Conservation (phyloP, 1,140 invertebrate genomes). For the Vanessa atalanta region DNA sequence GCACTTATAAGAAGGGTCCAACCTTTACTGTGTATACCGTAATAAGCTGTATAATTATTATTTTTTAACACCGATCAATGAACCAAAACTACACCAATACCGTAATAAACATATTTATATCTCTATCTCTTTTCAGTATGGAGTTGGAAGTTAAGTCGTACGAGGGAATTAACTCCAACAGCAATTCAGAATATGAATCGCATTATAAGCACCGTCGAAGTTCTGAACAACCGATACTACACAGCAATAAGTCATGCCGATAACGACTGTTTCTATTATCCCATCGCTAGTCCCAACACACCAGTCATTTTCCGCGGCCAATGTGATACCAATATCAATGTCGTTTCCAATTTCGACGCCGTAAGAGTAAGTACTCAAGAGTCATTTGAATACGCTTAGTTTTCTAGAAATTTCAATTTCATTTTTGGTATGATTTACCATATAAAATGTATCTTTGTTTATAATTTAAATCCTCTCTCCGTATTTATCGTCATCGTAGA, state of each 20-base stretch:
- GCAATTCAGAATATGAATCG: constrained; percentile 49
- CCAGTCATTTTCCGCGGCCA: constrained; percentile 55
- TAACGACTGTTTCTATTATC: constrained; percentile 61
- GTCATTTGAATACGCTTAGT: neutral
- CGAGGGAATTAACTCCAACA: constrained; percentile 37
- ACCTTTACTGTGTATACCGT: too few relatives aligned
- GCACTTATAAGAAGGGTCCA: too few relatives aligned
- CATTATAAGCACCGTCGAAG: constrained; percentile 49
- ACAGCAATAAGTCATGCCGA: constrained; percentile 48
- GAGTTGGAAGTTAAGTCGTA: constrained; percentile 65
- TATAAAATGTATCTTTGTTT: too few relatives aligned
- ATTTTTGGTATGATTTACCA: too few relatives aligned
- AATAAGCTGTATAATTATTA: too few relatives aligned
- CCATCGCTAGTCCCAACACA: constrained; percentile 31
- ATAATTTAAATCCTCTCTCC: too few relatives aligned
- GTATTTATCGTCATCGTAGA: too few relatives aligned
- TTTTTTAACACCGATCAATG: neutral
- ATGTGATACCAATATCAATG: constrained; percentile 54
- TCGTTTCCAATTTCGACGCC: constrained; percentile 47
- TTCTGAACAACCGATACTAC: constrained; percentile 59
- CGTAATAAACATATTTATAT: neutral
- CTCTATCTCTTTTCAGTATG: constrained; percentile 44
- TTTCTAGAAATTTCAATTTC: too few relatives aligned
- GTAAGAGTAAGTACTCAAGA: constrained; percentile 42
- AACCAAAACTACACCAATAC: too few relatives aligned